Percentiles rank a stretch among this genome's conserved stretches.
These are phyloP conservation scores for Anolis carolinensis DNA, from an alignment of 2,113 vertebrate species.

Conservation along the genomic window DNA sequence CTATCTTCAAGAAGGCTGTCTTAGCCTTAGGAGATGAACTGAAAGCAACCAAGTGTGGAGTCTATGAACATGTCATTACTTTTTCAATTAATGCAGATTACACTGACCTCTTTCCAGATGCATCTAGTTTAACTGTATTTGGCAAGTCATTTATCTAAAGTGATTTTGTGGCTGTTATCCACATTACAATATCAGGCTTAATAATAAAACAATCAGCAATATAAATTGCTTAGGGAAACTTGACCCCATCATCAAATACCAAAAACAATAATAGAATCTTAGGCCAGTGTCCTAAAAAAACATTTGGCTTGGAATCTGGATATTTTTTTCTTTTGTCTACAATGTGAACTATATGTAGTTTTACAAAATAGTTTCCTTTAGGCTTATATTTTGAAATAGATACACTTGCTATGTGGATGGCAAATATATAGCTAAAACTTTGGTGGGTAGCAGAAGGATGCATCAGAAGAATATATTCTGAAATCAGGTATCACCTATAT, in stretches of 20 bases:
- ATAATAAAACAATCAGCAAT: conserved; percentile 58
- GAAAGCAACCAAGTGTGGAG: conserved; percentile 38
- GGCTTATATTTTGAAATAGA: neutral
- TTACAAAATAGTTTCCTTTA: neutral
- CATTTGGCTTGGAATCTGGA: neutral
- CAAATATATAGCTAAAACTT: neutral
- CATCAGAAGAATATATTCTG: neutral
- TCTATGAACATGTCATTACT: conserved; percentile 45
- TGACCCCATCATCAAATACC: conserved; percentile 7
- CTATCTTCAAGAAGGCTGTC: conserved; percentile 38
- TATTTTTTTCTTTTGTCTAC: neutral
- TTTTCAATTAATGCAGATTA: conserved; percentile 68
- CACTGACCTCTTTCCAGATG: conserved; percentile 53
- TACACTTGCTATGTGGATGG: neutral
- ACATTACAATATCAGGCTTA: conserved; percentile 41
- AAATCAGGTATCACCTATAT: neutral
- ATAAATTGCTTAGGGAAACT: conserved; percentile 50
- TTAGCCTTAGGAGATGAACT: conserved; percentile 43
- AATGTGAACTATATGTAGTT: neutral
- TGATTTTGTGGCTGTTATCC: conserved; percentile 34
- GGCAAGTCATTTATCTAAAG: conserved; percentile 62
- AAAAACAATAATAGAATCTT: neutral
- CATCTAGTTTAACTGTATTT: conserved; percentile 60
- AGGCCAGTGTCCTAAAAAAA: neutral
- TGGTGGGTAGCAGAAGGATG: too few species aligned